Evolutionary conservation across 2,888 invertebrate genomes (phyloP).

Genomic region (Volucella inanis): DNA sequence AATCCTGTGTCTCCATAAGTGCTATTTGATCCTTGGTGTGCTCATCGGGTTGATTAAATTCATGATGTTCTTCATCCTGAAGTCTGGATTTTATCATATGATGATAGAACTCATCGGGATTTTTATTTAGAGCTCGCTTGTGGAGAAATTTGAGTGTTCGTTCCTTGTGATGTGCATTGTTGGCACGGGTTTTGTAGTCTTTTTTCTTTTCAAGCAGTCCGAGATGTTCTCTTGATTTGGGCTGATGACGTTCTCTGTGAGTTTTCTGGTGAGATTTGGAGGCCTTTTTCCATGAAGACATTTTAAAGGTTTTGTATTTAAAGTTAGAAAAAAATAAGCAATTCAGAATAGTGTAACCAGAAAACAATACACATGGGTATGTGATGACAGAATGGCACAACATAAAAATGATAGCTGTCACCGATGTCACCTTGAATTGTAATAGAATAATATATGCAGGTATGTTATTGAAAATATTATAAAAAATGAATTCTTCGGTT

Average conservation of each 20-base stretch:
- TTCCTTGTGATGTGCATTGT: constrained; percentile 92
- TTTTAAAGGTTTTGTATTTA: constrained; percentile 79
- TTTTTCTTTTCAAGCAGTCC: constrained; percentile 95
- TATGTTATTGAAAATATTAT: background rate
- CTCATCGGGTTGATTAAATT: constrained; percentile 88
- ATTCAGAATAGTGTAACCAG: background rate
- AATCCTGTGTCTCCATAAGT: constrained; percentile 95
- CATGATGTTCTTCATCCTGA: constrained; percentile 86
- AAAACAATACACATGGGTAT: constrained; percentile 4
- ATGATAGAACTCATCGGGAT: constrained; percentile 99
- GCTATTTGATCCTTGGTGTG: constrained; percentile 92
- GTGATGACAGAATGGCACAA: background rate
- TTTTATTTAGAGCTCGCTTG: constrained; percentile 93
- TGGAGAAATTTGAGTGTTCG: constrained; percentile 91
- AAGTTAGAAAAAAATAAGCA: background rate
- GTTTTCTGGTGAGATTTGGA: constrained; percentile 92
- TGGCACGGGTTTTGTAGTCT: constrained; percentile 91
- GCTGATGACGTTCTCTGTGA: constrained; percentile 93
- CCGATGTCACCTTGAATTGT: background rate
- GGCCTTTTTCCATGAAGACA: constrained; percentile 96
- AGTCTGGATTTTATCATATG: constrained; percentile 96
- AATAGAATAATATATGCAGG: constrained; percentile 9
- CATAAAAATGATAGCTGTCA: background rate
- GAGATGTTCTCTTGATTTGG: constrained; percentile 89
- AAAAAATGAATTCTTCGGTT: background rate